Percentiles rank a stretch among this genome's conserved stretches.
Conservation (phyloP, 2,113 vertebrate genomes). For the Vulpes lagopus region DNA sequence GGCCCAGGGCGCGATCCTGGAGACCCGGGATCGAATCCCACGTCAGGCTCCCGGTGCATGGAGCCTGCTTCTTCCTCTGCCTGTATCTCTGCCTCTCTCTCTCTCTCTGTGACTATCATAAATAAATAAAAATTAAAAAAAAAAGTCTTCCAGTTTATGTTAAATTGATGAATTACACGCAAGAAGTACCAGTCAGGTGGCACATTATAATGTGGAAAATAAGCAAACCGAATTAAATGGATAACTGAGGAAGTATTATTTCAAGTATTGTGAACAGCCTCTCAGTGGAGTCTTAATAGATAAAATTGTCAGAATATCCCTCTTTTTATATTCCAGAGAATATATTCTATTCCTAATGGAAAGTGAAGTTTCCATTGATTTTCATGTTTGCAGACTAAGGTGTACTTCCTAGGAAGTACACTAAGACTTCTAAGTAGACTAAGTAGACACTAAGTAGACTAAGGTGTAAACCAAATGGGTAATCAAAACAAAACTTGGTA, state of each 20-base stretch:
- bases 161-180: neutral
- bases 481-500: neutral
- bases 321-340: neutral
- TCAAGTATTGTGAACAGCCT: neutral
- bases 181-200: neutral
- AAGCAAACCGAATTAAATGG: neutral
- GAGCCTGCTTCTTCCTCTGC: too few species aligned
- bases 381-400: neutral
- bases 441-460: neutral
- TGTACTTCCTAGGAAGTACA: neutral
- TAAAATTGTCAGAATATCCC: neutral
- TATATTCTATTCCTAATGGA: neutral
- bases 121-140: too few species aligned
- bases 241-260: neutral
- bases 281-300: neutral
- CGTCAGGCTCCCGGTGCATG: too few species aligned
- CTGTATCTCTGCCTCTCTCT: too few species aligned
- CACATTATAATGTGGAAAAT: neutral
- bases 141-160: neutral
- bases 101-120: too few species aligned
- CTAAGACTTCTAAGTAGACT: too few species aligned
- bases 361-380: neutral
- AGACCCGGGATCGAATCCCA: too few species aligned
- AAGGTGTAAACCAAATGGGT: neutral
- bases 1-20: too few species aligned